phyloP scores from a whole-genome alignment of 2,888 invertebrate genomes.

The Germaria angustata region DNA sequence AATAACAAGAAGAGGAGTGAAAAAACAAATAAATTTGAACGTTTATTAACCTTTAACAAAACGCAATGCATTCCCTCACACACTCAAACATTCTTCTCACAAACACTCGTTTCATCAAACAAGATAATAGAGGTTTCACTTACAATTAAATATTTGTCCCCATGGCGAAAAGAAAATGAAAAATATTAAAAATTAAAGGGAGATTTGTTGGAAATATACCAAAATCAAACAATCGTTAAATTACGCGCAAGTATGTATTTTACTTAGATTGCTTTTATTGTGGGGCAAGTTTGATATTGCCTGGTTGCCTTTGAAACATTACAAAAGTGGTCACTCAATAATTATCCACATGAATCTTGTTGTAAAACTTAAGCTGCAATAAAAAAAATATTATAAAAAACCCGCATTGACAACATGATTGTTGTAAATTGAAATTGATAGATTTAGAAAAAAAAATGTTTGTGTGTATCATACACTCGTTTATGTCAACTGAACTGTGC shows the following conservation, averaged over 20 bases:
- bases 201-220: slow-evolving; percentile 46
- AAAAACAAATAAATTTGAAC: slow-evolving; percentile 54
- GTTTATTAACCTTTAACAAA: slow-evolving; percentile 66
- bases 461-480: neutral
- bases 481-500: neutral
- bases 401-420: slow-evolving; percentile 64
- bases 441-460: slow-evolving; percentile 37
- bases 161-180: slow-evolving; percentile 19
- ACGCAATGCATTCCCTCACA: slow-evolving; percentile 34
- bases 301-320: neutral
- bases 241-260: neutral
- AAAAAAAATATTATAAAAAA: slow-evolving; percentile 15
- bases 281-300: slow-evolving; percentile 32
- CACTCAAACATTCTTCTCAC: neutral
- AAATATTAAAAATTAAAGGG: slow-evolving; percentile 6
- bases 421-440: slow-evolving; percentile 66
- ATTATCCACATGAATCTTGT: slow-evolving; percentile 48
- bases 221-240: slow-evolving; percentile 49
- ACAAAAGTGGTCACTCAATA: slow-evolving; percentile 55
- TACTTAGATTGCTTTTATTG: slow-evolving; percentile 11
- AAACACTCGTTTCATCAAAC: slow-evolving; percentile 13
- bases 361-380: slow-evolving; percentile 17
- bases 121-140: slow-evolving; percentile 64
- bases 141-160: slow-evolving; percentile 64
- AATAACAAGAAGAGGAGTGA: slow-evolving; percentile 20